Evolutionary conservation across 92 coral and sea anemone genomes (phyloP), one percentile per base, ranked within the genome.

Genomic region (Siderastrea siderea): DNA sequence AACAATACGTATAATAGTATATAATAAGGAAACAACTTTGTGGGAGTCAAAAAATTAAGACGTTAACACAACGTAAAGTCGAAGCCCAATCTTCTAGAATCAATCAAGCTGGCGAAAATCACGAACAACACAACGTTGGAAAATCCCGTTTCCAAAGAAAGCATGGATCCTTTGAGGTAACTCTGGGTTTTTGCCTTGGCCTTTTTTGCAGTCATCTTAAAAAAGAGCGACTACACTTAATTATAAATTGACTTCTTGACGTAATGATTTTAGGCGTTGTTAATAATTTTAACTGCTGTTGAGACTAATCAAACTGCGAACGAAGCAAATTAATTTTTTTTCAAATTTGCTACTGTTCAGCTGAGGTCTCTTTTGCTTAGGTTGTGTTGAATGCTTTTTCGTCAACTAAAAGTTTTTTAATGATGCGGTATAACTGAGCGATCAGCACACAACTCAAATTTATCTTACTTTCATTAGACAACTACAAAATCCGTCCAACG

Each of bases 1-100:
- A 82, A 84, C 87, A 84, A 84, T 84, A 84, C 79, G 44, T 48
- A 50, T 84, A 50, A 74, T 84, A 50, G 74, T 74, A 84, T 73
- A 73, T 47, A 84, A 61, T 61, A 60, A 16, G 73, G 51, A 66
- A 43, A 49, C 80, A 84, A 62, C 80, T 50, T 84, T 19, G 81
- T 47, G 81, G 67, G 74, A 73, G 87, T 26, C 80, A 58, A 60
- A 48, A 6, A 12, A 19, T 57, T 11, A 71, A 52, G 66, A 61
- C 5, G 26, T 38, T 38, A 48, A 69, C 51, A 16, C 53, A 46
- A 10, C 49, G 44, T 44, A 55, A 51, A 43, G 77, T 9, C 16
- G 45, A 54, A 57, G 54, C 7, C 53, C 11, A 3, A 47, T 79
- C 74, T 49, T 46, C 65, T 47, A 0, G 2, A 67, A 51, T 53